Conservation (phyloP, 2,888 invertebrate genomes). For the Thysanoteuthis rhombus region DNA sequence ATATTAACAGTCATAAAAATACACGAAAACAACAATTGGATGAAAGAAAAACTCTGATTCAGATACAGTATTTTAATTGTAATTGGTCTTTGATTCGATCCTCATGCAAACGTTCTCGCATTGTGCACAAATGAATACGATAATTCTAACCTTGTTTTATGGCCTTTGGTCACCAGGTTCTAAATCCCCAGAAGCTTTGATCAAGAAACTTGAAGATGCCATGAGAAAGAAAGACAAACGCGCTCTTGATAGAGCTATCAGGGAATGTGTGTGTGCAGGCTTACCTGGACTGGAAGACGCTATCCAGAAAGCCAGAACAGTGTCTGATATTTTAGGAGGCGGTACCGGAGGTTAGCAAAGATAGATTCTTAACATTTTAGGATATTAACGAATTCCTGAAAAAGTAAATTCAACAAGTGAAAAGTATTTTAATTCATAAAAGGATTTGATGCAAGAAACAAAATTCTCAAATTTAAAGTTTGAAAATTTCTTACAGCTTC, state of each 20-base stretch:
- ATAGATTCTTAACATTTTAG: not conserved
- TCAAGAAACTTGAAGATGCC: constrained; percentile 13
- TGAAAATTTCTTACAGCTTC: too few relatives aligned
- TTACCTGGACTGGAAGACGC: not conserved
- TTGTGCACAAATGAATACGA: too few relatives aligned
- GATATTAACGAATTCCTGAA: not conserved
- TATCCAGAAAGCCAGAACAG: not conserved
- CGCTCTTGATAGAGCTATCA: not conserved
- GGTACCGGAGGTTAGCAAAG: constrained; percentile 19
- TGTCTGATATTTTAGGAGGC: constrained; percentile 15
- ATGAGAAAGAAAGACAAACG: constrained; percentile 14
- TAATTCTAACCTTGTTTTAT: not conserved
- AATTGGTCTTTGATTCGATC: too few relatives aligned
- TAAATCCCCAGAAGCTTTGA: not conserved
- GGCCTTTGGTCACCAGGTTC: not conserved
- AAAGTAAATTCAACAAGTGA: not conserved
- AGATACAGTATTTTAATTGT: too few relatives aligned
- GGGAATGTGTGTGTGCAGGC: not conserved
- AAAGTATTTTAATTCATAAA: not conserved
- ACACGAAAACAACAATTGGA: too few relatives aligned
- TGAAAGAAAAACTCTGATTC: too few relatives aligned
- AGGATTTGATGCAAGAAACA: too few relatives aligned
- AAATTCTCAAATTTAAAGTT: too few relatives aligned
- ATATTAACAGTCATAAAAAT: too few relatives aligned
- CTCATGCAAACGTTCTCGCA: too few relatives aligned